These are phyloP conservation scores for Coenonympha glycerion DNA, from an alignment of 2,888 invertebrate species.

Conservation along the genomic window DNA sequence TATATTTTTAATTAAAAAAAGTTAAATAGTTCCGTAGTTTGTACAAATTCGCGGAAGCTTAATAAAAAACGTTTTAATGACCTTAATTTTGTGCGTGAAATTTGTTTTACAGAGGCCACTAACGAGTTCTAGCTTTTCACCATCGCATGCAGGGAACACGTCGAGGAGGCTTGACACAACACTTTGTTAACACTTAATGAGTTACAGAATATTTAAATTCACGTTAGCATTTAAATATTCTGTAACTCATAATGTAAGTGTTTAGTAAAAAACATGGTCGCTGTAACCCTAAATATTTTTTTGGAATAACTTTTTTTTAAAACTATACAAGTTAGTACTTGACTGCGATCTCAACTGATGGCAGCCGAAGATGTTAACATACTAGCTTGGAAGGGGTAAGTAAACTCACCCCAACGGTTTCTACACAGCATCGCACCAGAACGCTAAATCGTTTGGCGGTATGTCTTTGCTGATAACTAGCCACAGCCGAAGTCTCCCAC, in stretches of 20 bases:
- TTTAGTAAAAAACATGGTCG: neutral
- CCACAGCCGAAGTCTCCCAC: too few relatives aligned
- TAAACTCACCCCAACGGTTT: too few relatives aligned
- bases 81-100: slow-evolving; percentile 19
- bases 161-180: neutral
- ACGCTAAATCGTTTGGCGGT: too few relatives aligned
- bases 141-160: slow-evolving; percentile 10
- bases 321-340: too few relatives aligned
- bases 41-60: slow-evolving; percentile 4
- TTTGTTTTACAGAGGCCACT: slow-evolving; percentile 16
- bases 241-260: neutral
- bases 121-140: slow-evolving; percentile 17
- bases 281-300: neutral
- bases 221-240: neutral
- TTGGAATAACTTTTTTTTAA: neutral
- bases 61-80: slow-evolving; percentile 23
- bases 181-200: neutral
- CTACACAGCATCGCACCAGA: too few relatives aligned
- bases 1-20: neutral
- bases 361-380: too few relatives aligned
- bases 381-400: too few relatives aligned
- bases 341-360: too few relatives aligned
- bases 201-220: too few relatives aligned
- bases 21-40: neutral
- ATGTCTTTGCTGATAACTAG: too few relatives aligned